phyloP scores from a whole-genome alignment of 1,140 invertebrate genomes.

The Aethina tumida region DNA sequence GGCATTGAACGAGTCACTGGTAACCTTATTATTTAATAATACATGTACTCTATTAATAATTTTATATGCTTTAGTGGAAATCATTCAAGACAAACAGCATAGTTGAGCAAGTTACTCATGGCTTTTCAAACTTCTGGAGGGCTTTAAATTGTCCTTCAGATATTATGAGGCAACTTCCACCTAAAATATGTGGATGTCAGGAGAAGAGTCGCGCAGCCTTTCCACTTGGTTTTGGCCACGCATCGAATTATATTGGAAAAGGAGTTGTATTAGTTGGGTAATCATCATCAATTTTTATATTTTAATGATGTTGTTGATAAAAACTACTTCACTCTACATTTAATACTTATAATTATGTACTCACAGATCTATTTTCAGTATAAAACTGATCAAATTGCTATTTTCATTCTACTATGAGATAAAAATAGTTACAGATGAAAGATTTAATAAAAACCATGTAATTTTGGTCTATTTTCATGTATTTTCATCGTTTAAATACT shows the following conservation, averaged over 20 bases:
- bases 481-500: no score
- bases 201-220: conserved; percentile 71
- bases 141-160: conserved; percentile 38
- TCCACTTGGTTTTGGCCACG: conserved; percentile 85
- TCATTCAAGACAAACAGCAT: conserved; percentile 49
- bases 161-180: conserved; percentile 60
- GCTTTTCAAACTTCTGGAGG: conserved; percentile 41
- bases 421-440: no score
- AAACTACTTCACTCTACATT: no score
- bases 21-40: conserved; percentile 35
- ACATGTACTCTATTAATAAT: background rate
- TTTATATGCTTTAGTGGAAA: conserved; percentile 47
- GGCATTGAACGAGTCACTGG: conserved; percentile 77
- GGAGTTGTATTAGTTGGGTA: conserved; percentile 78
- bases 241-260: conserved; percentile 67
- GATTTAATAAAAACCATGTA: no score
- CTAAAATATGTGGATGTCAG: conserved; percentile 56
- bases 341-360: background rate
- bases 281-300: conserved; percentile 17
- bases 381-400: background rate
- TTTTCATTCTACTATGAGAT: no score
- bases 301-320: background rate
- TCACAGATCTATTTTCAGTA: conserved; percentile 3
- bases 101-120: conserved; percentile 46
- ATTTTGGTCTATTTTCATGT: no score